A percentile compares a stretch with the other conserved stretches of the same genome.
Evolutionary conservation across 2,797 vertebrate species (phyloP).

Genomic region (Ptychadena robeensis): DNA sequence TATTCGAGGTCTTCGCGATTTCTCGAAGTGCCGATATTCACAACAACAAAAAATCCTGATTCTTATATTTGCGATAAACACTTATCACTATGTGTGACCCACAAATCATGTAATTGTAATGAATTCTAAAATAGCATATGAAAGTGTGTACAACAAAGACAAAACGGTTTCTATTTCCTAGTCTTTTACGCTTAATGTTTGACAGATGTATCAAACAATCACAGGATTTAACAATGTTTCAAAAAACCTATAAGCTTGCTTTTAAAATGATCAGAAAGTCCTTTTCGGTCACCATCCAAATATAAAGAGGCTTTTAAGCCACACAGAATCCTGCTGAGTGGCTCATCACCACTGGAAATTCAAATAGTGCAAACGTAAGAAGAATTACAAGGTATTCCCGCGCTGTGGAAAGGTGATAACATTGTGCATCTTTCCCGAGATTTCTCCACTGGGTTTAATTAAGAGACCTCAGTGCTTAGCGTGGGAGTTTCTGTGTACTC

Average conservation of each 20-base stretch:
- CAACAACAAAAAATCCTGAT: too few species aligned
- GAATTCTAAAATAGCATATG: too few species aligned
- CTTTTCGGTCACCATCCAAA: conserved; percentile 24
- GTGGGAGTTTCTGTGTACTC: conserved; percentile 41
- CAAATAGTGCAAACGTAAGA: conserved; percentile 57
- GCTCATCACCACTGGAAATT: conserved; percentile 59
- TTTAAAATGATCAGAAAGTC: neutral
- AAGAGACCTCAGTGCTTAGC: conserved; percentile 59
- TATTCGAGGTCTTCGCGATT: too few species aligned
- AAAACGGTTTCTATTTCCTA: too few species aligned
- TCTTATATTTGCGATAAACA: too few species aligned
- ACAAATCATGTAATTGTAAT: too few species aligned
- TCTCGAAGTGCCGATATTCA: too few species aligned
- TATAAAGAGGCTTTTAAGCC: conserved; percentile 29
- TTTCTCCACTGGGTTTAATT: conserved; percentile 62
- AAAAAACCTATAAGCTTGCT: neutral
- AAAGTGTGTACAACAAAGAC: too few species aligned
- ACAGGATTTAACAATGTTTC: neutral
- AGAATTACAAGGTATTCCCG: conserved; percentile 53
- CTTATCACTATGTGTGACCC: too few species aligned
- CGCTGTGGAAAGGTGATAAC: conserved; percentile 56
- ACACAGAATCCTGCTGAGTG: conserved; percentile 54
- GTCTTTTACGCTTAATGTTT: too few species aligned
- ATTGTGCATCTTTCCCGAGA: conserved; percentile 56
- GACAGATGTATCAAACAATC: too few species aligned